These are phyloP conservation scores for Busarellus nigricollis DNA, from an alignment of 2,797 vertebrate genomes.

Conservation along the genomic window DNA sequence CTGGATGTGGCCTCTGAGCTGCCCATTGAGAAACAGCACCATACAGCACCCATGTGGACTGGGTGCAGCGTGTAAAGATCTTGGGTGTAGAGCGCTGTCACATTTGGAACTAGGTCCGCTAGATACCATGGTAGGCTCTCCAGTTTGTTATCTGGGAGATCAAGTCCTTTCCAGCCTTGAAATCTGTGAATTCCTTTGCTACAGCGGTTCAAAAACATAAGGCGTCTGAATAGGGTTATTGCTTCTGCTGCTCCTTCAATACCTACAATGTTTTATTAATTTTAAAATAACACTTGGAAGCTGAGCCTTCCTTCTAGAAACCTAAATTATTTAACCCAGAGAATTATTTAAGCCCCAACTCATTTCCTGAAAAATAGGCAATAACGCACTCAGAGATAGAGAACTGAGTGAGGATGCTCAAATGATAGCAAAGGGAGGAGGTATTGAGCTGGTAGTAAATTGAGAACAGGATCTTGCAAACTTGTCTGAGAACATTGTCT, in stretches of 20 bases:
- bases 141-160: background rate
- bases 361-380: background rate
- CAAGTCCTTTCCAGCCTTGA: background rate
- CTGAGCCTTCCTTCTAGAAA: background rate
- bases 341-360: background rate
- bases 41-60: no score
- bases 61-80: rapidly evolving
- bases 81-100: background rate
- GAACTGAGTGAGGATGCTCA: background rate
- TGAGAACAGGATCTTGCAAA: background rate
- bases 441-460: background rate
- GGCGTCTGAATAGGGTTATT: background rate
- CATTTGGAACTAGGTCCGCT: background rate
- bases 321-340: background rate
- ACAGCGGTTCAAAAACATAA: background rate
- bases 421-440: background rate
- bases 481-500: background rate
- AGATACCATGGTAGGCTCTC: background rate
- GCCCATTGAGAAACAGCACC: background rate
- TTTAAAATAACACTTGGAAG: background rate
- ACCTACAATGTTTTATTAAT: background rate
- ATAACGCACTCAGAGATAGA: background rate
- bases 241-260: background rate
- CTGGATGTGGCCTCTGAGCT: background rate
- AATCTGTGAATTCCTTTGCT: background rate